Base-by-base conservation (phyloP, 1,140 invertebrate genomes). In the Drosophila ficusphila region DNA sequence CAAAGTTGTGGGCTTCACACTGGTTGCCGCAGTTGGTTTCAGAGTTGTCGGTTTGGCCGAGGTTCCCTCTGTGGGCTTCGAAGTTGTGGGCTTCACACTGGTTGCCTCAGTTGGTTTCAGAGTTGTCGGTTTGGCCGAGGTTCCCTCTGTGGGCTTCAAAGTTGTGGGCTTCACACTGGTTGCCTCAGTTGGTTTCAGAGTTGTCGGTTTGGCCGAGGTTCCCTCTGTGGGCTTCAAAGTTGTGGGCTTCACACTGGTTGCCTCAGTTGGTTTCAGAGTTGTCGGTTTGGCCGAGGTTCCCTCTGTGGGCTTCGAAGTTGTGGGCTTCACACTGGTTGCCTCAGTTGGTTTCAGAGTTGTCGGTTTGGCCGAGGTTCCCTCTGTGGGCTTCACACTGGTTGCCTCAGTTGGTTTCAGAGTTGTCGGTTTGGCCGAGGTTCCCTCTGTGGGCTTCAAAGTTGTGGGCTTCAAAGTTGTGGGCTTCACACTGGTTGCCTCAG, bases 381-480 rank as follows among this genome's bases (percentile, higher is more conserved):
- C 27, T 0, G 46, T 33, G 0, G 46, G 25, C 6, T 25, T 38
- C n/a, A n/a, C n/a, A n/a, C n/a, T n/a, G 2, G 39, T 64, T 9
- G 25, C 12, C 1, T 51, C 27, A 0, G 46, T 33, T 0, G 46
- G 25, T 5, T 25, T 38, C 4, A 9, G n/a, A 11, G 60, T 64
- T 7, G 60, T 64, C 1, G 36, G 38, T 3, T 36, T 19, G 0
- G 12, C 8, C 7, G 39, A 29, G 0, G 47, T 61, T 25, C 12
- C 9, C 0, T 33, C 9, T 16, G 47, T 23, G 0, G 47, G 36
- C 11, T 44, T 29, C 3, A 8, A 11, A 27, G 31, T 46, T 27
- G 58, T 62, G 21, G 58, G 48, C 12, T 53, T 44, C 1, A 21
- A 5, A 5, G 53, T 57, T 19, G 62, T 60, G 0, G 19, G 41